Evolutionary conservation across 2,113 vertebrate species (phyloP), one percentile per base, ranked within the genome.

Genomic region (Neofelis nebulosa): DNA sequence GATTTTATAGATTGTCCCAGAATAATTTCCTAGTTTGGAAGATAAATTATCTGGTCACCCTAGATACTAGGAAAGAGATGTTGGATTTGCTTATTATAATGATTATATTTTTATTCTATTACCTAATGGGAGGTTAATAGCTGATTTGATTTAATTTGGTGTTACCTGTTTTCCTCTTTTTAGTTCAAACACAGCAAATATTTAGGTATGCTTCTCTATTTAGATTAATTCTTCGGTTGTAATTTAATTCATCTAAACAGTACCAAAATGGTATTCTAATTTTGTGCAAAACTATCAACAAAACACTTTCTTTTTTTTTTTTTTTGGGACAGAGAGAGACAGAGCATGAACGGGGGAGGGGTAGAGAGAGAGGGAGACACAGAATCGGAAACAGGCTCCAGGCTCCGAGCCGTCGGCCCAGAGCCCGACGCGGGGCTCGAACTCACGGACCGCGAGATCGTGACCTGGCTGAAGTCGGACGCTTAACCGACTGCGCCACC

Each of bases 221-320:
- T 93, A 50, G 36, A 52, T 92, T 85, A 81, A 29, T 83, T 94
- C 19, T 94, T 88, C 13, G 38, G 21, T 73, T 87, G 6, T 63
- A 41, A 74, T 93, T 81, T 90, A 69, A 27, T 97, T 96, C 50
- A 45, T 92, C 18, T 18, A 66, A 61, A 68, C 31, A 61, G 21
- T n/a, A 41, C 82, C 55, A 76, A 87, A 63, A 36, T 79, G 84
- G 7, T 69, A 29, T 90, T 96, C 38, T 94, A 29, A 83, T 94
- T 97, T 74, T 89, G 16, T 92, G 31, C 4, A 79, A 80, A 96
- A 81, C n/a, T 94, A 3, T 92, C 48, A 74, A 9, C 78, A 74
- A 74, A 89, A 48, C 4, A 4, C 50, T 94, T 91, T 89, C 61
- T 88, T n/a, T n/a, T n/a, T n/a, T n/a, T n/a, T n/a, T n/a, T n/a